Evolutionary conservation across 2,113 vertebrate species (phyloP).

Genomic region (Ellobius talpinus): DNA sequence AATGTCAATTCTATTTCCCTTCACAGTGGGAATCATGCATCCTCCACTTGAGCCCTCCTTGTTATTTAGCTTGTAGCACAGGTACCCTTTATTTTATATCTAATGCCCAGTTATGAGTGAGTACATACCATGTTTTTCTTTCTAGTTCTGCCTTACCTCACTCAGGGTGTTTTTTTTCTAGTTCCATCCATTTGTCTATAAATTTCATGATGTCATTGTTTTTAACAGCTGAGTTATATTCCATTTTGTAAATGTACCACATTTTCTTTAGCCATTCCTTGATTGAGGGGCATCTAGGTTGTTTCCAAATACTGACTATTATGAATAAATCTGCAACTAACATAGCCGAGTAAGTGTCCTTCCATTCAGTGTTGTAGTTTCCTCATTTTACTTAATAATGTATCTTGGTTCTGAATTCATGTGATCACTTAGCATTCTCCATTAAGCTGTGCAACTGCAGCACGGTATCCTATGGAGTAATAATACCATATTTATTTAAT

Average conservation of each 20-base stretch:
- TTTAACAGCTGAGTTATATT: background rate
- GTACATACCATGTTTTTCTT: background rate
- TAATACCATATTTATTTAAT: slow-evolving; percentile 36
- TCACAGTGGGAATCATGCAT: background rate
- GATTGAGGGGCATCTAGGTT: background rate
- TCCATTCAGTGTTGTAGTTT: background rate
- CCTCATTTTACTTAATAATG: slow-evolving; percentile 8
- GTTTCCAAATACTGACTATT: background rate
- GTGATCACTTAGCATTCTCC: background rate
- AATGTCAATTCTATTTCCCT: background rate
- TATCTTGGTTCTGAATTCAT: background rate
- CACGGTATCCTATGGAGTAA: background rate
- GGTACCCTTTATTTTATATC: background rate
- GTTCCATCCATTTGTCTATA: background rate
- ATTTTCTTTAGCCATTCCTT: no score
- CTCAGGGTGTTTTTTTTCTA: background rate
- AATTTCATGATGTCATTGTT: background rate
- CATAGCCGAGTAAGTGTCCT: background rate
- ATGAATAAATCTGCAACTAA: background rate
- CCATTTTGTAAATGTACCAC: background rate
- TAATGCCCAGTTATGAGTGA: background rate
- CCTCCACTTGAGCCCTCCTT: background rate
- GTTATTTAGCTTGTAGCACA: background rate
- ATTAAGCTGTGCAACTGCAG: slow-evolving; percentile 26
- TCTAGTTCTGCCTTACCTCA: background rate